Evolutionary conservation across 2,888 invertebrate genomes (phyloP), one percentile per base, ranked within the genome.

Genomic region (Scaptomyza reducta): DNA sequence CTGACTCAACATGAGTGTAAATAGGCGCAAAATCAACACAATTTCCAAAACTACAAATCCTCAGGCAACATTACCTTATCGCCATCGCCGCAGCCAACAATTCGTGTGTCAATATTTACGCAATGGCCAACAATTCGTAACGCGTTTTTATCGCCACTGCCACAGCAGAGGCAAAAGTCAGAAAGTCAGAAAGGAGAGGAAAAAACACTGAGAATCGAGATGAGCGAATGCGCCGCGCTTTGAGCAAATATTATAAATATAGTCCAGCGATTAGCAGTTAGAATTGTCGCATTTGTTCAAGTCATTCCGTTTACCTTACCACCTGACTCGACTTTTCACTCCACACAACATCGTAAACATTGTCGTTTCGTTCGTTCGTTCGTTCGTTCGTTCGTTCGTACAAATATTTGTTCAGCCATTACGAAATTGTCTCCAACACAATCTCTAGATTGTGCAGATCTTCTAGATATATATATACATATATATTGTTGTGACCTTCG

Each of bases 241-340:
- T 49, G 35, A 40, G 49, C 66, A 79, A 79, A 82, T 77, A 79
- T 70, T 74, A 61, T 83, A 81, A 76, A 82, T 47, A 51, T 47
- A 51, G 27, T 49, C 16, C 7, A 18, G 60, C 64, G 49, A 57
- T 65, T 71, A 61, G 59, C 45, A 45, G 41, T 66, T 61, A 65
- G 38, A 53, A 77, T 53, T 67, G 56, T 76, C 49, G 58, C 60
- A 60, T 44, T 70, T 73, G 42, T 29, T 58, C 51, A 59, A 70
- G 75, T 70, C 73, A 60, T 70, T 54, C 54, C 58, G 66, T 57
- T 40, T 40, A 40, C 40, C 40, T 6, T 54, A 44, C 42, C 70
- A 50, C 56, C 56, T 49, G 62, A 61, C 64, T 62, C 57, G 35
- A 50, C 44, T 22, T 50, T 18, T 53, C 72, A 62, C 54, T 56